A percentile compares a stretch with the other conserved stretches of the same genome.
Conservation (phyloP, 2,113 vertebrate genomes). For the Chaetops frenatus region DNA sequence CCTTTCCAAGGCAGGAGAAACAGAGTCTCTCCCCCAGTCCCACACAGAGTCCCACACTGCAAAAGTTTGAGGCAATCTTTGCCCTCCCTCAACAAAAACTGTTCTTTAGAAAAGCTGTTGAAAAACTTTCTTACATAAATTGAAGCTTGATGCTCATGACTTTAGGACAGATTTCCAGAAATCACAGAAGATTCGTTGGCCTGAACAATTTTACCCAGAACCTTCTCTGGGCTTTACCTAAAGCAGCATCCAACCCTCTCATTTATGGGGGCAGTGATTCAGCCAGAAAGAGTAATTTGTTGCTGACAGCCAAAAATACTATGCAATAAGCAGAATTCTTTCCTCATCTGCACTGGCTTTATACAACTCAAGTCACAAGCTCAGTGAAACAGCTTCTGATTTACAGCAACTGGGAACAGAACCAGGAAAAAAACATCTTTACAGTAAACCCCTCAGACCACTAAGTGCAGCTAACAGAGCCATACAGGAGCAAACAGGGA, state of each 20-base stretch:
- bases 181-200: background rate
- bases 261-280: background rate
- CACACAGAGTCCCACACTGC: background rate
- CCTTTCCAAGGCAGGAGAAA: background rate
- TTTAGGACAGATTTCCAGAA: background rate
- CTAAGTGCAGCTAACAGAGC: background rate
- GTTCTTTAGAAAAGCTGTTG: background rate
- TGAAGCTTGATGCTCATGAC: background rate
- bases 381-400: background rate
- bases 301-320: background rate
- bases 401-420: background rate
- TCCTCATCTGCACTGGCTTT: background rate
- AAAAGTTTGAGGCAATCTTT: background rate
- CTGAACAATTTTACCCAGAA: background rate
- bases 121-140: background rate
- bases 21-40: rapidly evolving
- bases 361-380: background rate
- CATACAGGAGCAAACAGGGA: background rate
- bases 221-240: background rate
- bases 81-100: background rate
- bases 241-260: background rate
- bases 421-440: background rate
- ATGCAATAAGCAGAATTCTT: background rate
- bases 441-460: background rate
- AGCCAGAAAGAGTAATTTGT: background rate